Conservation (phyloP, 2,888 invertebrate genomes). For the Drosophila putrida region DNA sequence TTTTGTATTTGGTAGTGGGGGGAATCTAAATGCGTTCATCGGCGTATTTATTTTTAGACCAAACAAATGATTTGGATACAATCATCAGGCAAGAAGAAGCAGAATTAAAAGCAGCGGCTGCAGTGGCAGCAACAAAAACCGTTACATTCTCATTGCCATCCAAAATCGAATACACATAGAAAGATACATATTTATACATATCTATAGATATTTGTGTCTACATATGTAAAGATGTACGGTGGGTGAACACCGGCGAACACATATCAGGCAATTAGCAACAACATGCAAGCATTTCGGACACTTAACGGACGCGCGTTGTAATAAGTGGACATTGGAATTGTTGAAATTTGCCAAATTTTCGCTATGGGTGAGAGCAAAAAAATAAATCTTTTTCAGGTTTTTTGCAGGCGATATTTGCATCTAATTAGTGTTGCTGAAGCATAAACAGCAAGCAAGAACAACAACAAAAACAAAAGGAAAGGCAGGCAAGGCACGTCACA, state of each 20-base stretch:
- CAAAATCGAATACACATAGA: conserved; percentile 21
- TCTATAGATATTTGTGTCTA: neutral
- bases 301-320: conserved; percentile 64
- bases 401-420: conserved; percentile 37
- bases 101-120: conserved; percentile 35
- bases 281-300: conserved; percentile 66
- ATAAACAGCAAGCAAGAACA: conserved; percentile 15
- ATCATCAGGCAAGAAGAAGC: conserved; percentile 47
- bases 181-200: conserved; percentile 2
- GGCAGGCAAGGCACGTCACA: conserved; percentile 52
- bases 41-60: conserved; percentile 72
- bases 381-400: conserved; percentile 24
- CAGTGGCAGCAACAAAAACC: conserved; percentile 42
- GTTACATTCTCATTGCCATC: conserved; percentile 60
- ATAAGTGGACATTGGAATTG: conserved; percentile 72
- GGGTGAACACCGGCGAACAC: conserved; percentile 49
- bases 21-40: conserved; percentile 77
- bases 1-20: conserved; percentile 33
- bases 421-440: conserved; percentile 52
- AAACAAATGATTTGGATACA: conserved; percentile 76
- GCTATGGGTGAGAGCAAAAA: conserved; percentile 18
- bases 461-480: conserved; percentile 27
- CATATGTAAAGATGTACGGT: neutral
- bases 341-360: conserved; percentile 65
- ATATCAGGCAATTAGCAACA: conserved; percentile 77